These are phyloP conservation scores for Jordanella pulchra DNA, from an alignment of 2,797 vertebrate genomes.

Conservation along the genomic window DNA sequence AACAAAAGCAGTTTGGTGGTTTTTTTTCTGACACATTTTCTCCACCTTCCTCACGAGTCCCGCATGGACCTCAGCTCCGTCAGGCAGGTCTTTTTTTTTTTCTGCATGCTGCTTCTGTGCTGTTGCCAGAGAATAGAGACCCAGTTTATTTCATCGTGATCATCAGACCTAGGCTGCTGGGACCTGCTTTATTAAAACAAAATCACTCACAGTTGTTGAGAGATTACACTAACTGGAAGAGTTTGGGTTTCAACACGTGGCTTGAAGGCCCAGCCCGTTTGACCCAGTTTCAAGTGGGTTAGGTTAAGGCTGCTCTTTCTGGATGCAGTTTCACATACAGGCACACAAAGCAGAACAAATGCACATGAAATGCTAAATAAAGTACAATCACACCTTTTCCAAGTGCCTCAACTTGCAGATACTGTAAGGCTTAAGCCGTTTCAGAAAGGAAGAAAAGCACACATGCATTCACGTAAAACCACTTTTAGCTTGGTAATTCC, in stretches of 20 bases:
- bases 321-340: conserved; percentile 61
- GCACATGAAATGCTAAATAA: conserved; percentile 55
- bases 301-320: conserved; percentile 42
- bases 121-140: conserved; percentile 54
- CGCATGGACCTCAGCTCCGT: conserved; percentile 36
- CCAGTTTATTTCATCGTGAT: conserved; percentile 35
- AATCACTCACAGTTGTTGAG: conserved; percentile 15
- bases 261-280: conserved; percentile 22
- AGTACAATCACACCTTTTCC: conserved; percentile 78
- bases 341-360: conserved; percentile 43
- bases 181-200: conserved; percentile 20
- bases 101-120: conserved; percentile 53
- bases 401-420: conserved; percentile 80
- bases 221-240: conserved; percentile 30
- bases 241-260: conserved; percentile 27
- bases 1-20: conserved; percentile 34
- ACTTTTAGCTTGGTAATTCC: conserved; percentile 35
- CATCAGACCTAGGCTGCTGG: conserved; percentile 12
- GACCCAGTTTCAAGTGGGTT: conserved; percentile 41
- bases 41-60: conserved; percentile 51
- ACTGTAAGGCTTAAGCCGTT: conserved; percentile 61
- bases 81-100: conserved; percentile 42
- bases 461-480: conserved; percentile 29
- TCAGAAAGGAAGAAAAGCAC: conserved; percentile 34
- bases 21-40: conserved; percentile 27